These are phyloP conservation scores for Ifrita kowaldi DNA, from an alignment of 2,113 vertebrate genomes.

Conservation along the genomic window DNA sequence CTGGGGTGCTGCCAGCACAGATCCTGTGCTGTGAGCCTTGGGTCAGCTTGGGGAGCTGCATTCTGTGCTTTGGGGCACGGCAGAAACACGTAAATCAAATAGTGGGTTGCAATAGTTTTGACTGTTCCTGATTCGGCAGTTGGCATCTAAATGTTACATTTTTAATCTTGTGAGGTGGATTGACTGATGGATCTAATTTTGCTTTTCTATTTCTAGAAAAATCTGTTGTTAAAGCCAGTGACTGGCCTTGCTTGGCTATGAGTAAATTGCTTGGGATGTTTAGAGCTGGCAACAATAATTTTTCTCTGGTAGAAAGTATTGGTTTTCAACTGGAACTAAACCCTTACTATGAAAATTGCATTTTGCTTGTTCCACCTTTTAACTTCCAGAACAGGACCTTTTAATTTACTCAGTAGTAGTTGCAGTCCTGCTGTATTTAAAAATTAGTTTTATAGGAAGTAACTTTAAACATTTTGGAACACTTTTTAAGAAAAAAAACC, in stretches of 20 bases:
- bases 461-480: background rate
- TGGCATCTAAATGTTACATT: background rate
- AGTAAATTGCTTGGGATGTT: background rate
- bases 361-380: background rate
- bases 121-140: background rate
- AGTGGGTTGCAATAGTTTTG: background rate
- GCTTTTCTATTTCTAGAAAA: background rate
- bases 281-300: background rate
- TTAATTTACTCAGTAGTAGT: background rate
- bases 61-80: background rate
- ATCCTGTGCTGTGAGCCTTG: background rate
- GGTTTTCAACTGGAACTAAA: background rate
- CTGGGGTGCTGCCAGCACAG: background rate
- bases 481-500: background rate
- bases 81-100: accelerated
- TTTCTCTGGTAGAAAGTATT: background rate
- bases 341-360: background rate
- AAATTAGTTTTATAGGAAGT: background rate
- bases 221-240: background rate
- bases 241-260: background rate
- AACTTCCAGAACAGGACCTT: background rate
- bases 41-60: accelerated
- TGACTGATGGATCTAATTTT: background rate
- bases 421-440: background rate
- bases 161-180: background rate